A percentile compares a stretch with the other conserved stretches of the same genome.
These are phyloP conservation scores for Eugnorisma glareosa DNA, from an alignment of 2,888 invertebrate genomes.

Conservation along the genomic window DNA sequence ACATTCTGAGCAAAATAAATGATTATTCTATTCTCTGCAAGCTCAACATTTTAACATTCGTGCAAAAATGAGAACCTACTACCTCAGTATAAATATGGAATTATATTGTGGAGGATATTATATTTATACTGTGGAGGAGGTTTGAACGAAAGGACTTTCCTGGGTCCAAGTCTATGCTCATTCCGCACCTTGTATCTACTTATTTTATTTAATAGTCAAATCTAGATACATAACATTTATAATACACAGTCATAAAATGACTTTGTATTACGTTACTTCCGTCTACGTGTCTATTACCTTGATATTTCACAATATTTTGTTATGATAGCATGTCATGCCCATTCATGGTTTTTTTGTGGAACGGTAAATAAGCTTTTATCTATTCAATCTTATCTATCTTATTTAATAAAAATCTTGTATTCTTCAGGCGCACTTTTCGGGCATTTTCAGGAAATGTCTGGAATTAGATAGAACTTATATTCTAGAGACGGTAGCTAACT, in stretches of 20 bases:
- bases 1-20: too few species aligned
- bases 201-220: neutral
- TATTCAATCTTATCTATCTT: conserved; percentile 8
- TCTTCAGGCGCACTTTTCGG: conserved; percentile 6
- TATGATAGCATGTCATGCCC: conserved; percentile 25
- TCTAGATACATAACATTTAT: too few species aligned
- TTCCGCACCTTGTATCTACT: neutral
- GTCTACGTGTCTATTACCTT: conserved; percentile 2
- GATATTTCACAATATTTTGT: conserved; percentile 39
- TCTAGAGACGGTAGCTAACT: neutral
- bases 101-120: too few species aligned
- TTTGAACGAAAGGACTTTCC: neutral
- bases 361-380: conserved; percentile 14
- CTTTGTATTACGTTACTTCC: conserved; percentile 5
- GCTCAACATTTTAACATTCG: too few species aligned
- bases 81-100: too few species aligned
- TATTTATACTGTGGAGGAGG: too few species aligned
- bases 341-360: conserved; percentile 22
- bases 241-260: neutral
- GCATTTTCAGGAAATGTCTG: conserved; percentile 5
- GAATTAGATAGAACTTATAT: neutral
- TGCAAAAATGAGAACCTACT: too few species aligned
- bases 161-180: neutral
- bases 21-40: too few species aligned
- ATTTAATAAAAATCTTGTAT: conserved; percentile 7